phyloP scores from a whole-genome alignment of 2,888 invertebrate species.

The Marasmarcha lunaedactyla region DNA sequence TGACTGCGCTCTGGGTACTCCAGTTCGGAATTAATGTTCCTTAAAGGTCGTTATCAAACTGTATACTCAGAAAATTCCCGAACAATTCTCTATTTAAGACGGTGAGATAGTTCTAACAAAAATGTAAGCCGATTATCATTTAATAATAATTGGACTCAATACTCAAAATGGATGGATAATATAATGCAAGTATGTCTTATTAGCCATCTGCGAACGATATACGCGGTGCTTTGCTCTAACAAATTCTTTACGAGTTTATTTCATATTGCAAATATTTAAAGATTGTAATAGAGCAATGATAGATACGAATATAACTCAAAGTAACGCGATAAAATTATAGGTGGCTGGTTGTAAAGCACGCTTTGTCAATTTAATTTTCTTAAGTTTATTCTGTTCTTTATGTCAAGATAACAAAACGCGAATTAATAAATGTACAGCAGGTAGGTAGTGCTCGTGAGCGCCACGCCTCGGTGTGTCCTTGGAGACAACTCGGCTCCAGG shows the following conservation, averaged over 20 bases:
- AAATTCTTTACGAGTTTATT: too few relatives aligned
- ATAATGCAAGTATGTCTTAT: too few relatives aligned
- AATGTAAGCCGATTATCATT: too few relatives aligned
- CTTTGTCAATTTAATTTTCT: slow-evolving; percentile 15
- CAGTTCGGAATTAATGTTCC: not conserved
- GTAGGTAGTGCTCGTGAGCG: slow-evolving; percentile 44
- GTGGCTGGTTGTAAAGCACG: not conserved
- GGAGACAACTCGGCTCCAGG: slow-evolving; percentile 39
- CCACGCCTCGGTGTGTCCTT: slow-evolving; percentile 52
- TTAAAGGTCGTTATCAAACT: not conserved
- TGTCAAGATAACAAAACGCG: slow-evolving; percentile 33
- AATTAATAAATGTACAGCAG: slow-evolving; percentile 38
- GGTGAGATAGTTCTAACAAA: too few relatives aligned
- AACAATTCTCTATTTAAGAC: too few relatives aligned
- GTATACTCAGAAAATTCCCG: too few relatives aligned
- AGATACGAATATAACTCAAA: slow-evolving; percentile 1
- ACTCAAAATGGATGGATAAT: too few relatives aligned
- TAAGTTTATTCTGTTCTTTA: slow-evolving; percentile 23
- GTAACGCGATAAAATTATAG: not conserved
- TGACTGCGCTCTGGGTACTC: not conserved
- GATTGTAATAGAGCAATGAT: not conserved
- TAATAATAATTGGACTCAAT: too few relatives aligned
- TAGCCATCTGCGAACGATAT: too few relatives aligned
- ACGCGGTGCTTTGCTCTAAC: too few relatives aligned
- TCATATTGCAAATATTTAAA: too few relatives aligned